Evolutionary conservation across 2,797 vertebrate species (phyloP).

Genomic region (Coreius guichenoti): DNA sequence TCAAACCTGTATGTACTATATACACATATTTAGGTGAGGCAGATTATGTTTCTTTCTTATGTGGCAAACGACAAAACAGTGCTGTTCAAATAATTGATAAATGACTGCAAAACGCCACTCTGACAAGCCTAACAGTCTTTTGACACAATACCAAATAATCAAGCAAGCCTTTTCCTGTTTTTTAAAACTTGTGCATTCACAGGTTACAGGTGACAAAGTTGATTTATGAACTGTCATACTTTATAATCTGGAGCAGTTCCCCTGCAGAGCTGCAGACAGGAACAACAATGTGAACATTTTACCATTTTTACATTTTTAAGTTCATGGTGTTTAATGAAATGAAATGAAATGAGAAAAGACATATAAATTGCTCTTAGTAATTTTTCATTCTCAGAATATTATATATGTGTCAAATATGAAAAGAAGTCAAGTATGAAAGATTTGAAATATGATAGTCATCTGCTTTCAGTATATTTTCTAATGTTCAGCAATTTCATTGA

Average conservation of each 20-base stretch:
- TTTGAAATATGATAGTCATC: neutral
- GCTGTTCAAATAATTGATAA: constrained; percentile 38
- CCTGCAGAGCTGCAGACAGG: constrained; percentile 27
- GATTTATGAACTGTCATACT: constrained; percentile 47
- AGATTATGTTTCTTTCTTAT: constrained; percentile 18
- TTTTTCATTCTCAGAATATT: neutral
- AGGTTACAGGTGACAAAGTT: constrained; percentile 36
- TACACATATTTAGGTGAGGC: neutral
- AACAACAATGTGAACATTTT: constrained; percentile 9
- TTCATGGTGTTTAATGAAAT: constrained; percentile 32
- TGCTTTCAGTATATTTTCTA: neutral
- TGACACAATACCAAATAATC: constrained; percentile 39
- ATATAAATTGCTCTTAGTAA: constrained; percentile 8
- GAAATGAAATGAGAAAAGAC: constrained; percentile 29
- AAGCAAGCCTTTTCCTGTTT: constrained; percentile 14
- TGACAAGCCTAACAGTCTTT: constrained; percentile 40
- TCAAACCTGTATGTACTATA: neutral
- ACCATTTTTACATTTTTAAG: neutral
- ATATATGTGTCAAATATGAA: neutral
- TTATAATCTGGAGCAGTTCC: constrained; percentile 35
- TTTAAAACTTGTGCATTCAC: constrained; percentile 19
- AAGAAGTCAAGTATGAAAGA: neutral
- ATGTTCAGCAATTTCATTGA: constrained; percentile 4
- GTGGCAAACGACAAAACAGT: neutral
- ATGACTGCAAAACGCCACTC: neutral